Evolutionary conservation across 2,888 invertebrate genomes (phyloP), one percentile per base, ranked within the genome.

Genomic region (Hydropsyche betteni): DNA sequence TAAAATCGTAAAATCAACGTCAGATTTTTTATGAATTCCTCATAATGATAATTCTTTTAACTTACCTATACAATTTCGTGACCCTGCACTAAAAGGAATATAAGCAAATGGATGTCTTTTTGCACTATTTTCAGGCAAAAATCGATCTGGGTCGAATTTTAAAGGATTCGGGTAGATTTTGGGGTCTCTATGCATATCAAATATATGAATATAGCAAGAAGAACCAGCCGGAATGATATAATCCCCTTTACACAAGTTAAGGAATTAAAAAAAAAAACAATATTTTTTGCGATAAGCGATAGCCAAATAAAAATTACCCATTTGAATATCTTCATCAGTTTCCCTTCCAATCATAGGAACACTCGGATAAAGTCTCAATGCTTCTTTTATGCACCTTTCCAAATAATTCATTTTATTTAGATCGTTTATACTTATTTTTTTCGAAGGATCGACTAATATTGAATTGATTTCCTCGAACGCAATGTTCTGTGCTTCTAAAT

Each of bases 361-460:
- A 80, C 91, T 91, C 0, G 93, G 92, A 79, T 89, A 91, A 8
- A 92, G 82, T 69, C 92, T 83, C 72, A 92, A 81, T 0, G 91
- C 87, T 82, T 92, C 92, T 81, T 92, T 92, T 68, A 93, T 90
- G 80, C 91, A 91, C 80, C 89, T 89, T 80, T 92, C 92, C 78
- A 92, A 85, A 80, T 92, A 92, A 75, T 88, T 87, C 90, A 92
- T 89, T 75, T 88, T 86, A 77, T 89, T 83, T 12, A 92, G 82
- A 79, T 90, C 89, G 52, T 88, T 87, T 82, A 89, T 86, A 5
- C 85, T 87, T 0, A 87, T 86, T 0, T 86, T 81, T 4, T 88
- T 85, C 0, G 83, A 87, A 38, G 81, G 82, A 80, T 84, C 84
- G 4, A 83, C 84, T 73, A 88, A 86, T 78, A 88, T 87, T 14